Evolutionary conservation across 2,113 vertebrate genomes (phyloP).

Genomic region (Sitta europaea): DNA sequence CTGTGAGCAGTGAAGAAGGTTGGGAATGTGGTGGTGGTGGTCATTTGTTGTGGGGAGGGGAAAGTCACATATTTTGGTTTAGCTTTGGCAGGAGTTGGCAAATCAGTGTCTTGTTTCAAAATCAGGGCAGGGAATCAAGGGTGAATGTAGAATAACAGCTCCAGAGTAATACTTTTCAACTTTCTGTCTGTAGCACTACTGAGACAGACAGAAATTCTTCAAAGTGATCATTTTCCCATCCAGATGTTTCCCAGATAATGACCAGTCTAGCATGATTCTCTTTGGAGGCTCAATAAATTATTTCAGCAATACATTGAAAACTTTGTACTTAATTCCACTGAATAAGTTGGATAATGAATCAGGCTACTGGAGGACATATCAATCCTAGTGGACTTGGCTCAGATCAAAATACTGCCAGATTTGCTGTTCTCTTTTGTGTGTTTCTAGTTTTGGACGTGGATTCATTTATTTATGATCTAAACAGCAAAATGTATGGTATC

Average conservation of each 20-base stretch:
- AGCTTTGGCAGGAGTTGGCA: neutral
- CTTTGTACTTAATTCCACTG: neutral
- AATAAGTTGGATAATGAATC: neutral
- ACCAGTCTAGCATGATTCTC: neutral
- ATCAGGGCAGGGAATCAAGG: neutral
- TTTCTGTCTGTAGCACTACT: neutral
- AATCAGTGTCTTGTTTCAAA: neutral
- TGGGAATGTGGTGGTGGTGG: neutral
- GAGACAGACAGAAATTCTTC: neutral
- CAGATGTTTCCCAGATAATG: neutral
- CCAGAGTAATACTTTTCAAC: neutral
- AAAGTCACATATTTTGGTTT: neutral
- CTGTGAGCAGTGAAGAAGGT: neutral
- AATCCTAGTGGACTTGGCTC: neutral
- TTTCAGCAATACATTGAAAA: neutral
- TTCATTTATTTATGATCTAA: neutral
- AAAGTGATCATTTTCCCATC: neutral
- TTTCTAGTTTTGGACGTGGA: neutral
- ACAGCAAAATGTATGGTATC: neutral
- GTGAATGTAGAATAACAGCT: neutral
- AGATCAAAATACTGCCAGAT: neutral
- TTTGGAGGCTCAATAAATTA: neutral
- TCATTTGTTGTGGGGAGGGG: neutral
- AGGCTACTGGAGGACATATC: neutral
- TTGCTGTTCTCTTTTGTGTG: neutral